Evolutionary conservation across 2,113 vertebrate genomes (phyloP).

Genomic region (Trogon melanurus): DNA sequence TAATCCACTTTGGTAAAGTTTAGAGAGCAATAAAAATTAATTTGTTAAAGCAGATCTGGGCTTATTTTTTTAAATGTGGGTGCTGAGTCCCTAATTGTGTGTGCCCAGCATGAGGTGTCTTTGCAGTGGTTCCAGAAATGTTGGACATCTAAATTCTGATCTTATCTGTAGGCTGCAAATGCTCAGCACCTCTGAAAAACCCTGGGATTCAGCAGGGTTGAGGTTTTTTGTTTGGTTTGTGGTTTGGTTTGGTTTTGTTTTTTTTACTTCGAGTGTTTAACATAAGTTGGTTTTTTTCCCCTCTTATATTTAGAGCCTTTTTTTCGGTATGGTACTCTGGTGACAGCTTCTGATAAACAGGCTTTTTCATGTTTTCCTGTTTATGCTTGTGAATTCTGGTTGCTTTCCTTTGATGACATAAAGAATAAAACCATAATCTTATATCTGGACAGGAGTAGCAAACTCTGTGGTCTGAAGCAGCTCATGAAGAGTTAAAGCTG

Average conservation of each 20-base stretch:
- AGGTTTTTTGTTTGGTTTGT: not conserved
- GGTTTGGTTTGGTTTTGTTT: not conserved
- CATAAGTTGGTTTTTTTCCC: not conserved
- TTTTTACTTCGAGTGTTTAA: not conserved
- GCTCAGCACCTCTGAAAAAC: not conserved
- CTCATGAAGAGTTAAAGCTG: slow-evolving; percentile 52
- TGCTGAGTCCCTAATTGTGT: not conserved
- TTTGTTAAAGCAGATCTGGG: not conserved
- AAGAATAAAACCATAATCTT: not conserved
- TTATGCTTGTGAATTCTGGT: not conserved
- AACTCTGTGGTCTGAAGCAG: not conserved
- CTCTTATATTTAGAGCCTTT: not conserved
- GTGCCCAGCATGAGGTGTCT: not conserved
- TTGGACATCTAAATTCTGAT: not conserved
- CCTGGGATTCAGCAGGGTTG: not conserved
- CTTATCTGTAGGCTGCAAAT: not conserved
- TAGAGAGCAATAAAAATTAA: slow-evolving; percentile 10
- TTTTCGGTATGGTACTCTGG: not conserved
- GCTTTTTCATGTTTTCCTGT: not conserved
- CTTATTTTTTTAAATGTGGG: not conserved
- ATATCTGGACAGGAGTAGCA: not conserved
- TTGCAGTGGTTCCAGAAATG: not conserved
- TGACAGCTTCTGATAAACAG: not conserved
- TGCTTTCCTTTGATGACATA: not conserved
- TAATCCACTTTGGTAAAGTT: slow-evolving; percentile 37